Conservation (phyloP, 2,113 vertebrate species). For the Panthera tigris region DNA sequence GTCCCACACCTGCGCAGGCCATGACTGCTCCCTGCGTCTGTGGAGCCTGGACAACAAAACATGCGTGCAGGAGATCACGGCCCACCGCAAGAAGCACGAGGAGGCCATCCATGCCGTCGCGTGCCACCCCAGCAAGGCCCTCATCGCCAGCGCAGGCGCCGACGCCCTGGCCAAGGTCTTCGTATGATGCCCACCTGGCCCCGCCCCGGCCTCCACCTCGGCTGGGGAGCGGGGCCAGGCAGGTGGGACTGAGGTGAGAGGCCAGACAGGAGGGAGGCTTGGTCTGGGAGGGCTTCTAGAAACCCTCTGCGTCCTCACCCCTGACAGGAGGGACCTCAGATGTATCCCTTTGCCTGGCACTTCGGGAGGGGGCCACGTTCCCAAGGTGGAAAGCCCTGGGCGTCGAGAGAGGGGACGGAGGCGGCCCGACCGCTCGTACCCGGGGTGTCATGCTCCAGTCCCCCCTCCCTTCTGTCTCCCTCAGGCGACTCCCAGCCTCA, state of each 20-base stretch:
- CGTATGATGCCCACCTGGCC: constrained; percentile 84
- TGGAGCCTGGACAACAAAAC: constrained; percentile 95
- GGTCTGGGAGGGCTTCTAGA: not conserved
- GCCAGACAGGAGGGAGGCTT: not conserved
- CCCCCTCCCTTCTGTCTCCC: not conserved
- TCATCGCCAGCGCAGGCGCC: constrained; percentile 92
- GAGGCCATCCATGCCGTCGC: constrained; percentile 95
- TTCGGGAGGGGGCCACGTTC: not conserved
- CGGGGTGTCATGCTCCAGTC: not conserved
- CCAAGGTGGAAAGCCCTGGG: not conserved
- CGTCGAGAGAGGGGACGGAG: not conserved
- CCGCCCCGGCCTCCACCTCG: not conserved
- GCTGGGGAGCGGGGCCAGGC: not conserved
- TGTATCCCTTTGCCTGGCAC: not conserved
- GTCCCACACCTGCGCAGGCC: constrained; percentile 81
- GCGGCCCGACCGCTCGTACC: not conserved
- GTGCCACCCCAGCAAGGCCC: constrained; percentile 93
- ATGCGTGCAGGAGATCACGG: constrained; percentile 95
- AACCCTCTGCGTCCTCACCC: not conserved
- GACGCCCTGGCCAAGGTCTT: constrained; percentile 95
- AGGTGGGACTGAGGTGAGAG: constrained; percentile 53
- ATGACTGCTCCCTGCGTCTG: constrained; percentile 94
- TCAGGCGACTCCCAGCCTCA: constrained; percentile 42
- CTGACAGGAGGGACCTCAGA: accelerated
- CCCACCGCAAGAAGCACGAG: constrained; percentile 95